These are phyloP conservation scores for Pimpla rufipes DNA, from an alignment of 2,888 invertebrate genomes.

Conservation along the genomic window DNA sequence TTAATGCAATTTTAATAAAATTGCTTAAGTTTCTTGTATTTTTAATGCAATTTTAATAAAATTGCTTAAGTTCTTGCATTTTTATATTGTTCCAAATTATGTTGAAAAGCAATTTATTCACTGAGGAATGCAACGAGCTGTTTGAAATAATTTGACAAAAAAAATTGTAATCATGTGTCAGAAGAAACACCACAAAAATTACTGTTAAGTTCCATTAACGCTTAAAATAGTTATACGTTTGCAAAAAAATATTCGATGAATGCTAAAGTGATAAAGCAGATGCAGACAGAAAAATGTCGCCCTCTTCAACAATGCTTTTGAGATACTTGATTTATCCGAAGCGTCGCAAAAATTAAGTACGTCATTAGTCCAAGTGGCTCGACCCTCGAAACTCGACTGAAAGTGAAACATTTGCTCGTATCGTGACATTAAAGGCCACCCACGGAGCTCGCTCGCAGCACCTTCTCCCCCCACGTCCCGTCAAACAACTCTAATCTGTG, in stretches of 20 bases:
- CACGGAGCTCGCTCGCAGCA: slow-evolving; percentile 1
- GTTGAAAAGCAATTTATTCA: not conserved
- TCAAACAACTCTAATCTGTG: slow-evolving; percentile 44
- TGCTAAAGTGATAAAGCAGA: too few species aligned
- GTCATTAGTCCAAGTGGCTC: not conserved
- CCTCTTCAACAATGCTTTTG: too few species aligned
- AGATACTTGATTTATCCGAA: not conserved
- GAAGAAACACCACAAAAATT: too few species aligned
- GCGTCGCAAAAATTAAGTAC: slow-evolving; percentile 23
- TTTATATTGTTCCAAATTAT: not conserved
- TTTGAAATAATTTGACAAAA: not conserved
- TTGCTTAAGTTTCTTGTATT: too few species aligned
- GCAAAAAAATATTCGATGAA: too few species aligned
- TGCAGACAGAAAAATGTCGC: too few species aligned
- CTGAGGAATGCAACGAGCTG: not conserved
- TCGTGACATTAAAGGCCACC: slow-evolving; percentile 28
- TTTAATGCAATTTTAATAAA: too few species aligned
- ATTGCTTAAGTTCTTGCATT: not conserved
- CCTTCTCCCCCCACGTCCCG: not conserved
- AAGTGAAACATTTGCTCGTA: slow-evolving; percentile 21
- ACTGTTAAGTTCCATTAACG: too few species aligned
- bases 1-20: too few species aligned
- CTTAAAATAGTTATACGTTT: too few species aligned
- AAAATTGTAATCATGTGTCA: too few species aligned
- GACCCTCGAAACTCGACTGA: not conserved